These are phyloP conservation scores for Callimorpha dominula DNA, from an alignment of 2,888 invertebrate genomes.

Conservation along the genomic window DNA sequence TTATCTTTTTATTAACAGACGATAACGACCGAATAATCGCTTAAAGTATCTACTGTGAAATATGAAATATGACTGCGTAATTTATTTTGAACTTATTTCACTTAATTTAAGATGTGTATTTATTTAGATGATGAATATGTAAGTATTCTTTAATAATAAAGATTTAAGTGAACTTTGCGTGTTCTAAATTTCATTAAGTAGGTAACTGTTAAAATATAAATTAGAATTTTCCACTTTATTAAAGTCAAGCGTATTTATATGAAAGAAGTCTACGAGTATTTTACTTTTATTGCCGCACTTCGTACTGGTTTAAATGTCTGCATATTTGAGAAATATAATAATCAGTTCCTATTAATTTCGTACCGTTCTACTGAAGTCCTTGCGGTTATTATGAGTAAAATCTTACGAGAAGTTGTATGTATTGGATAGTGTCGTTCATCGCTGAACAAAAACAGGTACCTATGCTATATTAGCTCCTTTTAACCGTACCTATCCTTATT, in stretches of 20 bases:
- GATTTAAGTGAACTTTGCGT: not conserved
- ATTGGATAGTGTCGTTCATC: not conserved
- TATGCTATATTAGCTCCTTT: not conserved
- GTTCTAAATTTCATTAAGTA: not conserved
- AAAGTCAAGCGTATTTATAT: not conserved
- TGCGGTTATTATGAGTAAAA: not conserved
- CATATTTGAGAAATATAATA: not conserved
- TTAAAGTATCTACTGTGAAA: constrained; percentile 11
- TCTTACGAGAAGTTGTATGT: not conserved
- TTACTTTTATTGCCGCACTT: not conserved
- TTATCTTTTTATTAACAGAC: constrained; percentile 27
- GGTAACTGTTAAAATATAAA: not conserved
- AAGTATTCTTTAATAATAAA: not conserved
- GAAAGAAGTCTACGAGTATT: not conserved
- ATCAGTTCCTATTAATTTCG: not conserved
- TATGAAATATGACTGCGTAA: constrained; percentile 14
- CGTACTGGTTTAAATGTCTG: not conserved
- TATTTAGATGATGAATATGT: not conserved
- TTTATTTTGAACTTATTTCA: constrained; percentile 8
- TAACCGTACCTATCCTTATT: not conserved
- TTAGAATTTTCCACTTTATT: not conserved
- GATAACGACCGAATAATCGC: constrained; percentile 19
- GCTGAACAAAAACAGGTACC: not conserved
- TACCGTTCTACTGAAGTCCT: not conserved
- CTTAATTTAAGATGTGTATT: not conserved